Evolutionary conservation across 2,113 vertebrate genomes (phyloP).

Genomic region (Gyps fulvus): DNA sequence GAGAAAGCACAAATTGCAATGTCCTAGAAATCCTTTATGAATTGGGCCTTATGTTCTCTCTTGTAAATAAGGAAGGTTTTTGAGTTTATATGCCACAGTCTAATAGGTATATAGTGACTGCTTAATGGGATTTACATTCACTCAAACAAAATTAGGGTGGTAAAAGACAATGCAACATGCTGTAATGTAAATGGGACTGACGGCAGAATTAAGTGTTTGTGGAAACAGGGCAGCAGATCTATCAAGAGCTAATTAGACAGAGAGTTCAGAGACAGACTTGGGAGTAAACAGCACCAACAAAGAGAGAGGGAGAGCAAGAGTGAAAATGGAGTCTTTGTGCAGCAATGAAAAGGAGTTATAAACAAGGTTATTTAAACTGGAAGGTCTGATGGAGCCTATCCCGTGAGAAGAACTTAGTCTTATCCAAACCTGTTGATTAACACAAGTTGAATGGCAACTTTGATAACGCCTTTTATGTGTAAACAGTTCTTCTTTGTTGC

Average conservation of each 20-base stretch:
- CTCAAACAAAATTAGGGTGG: slow-evolving; percentile 81
- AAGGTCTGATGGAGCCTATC: slow-evolving; percentile 56
- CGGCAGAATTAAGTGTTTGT: slow-evolving; percentile 82
- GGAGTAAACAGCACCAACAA: slow-evolving; percentile 76
- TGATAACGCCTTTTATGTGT: slow-evolving; percentile 25
- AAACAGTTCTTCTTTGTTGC: slow-evolving; percentile 48
- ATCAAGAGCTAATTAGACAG: slow-evolving; percentile 85
- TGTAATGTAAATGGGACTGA: slow-evolving; percentile 79
- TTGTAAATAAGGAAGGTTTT: slow-evolving; percentile 66
- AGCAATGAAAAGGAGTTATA: slow-evolving; percentile 54
- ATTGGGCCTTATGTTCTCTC: slow-evolving; percentile 56
- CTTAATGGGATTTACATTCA: slow-evolving; percentile 84
- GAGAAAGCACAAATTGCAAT: slow-evolving; percentile 47
- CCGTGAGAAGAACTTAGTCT: slow-evolving; percentile 56
- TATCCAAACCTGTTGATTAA: slow-evolving; percentile 62
- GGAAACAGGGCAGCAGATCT: slow-evolving; percentile 80
- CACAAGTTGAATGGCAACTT: slow-evolving; percentile 47
- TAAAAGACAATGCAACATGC: slow-evolving; percentile 81
- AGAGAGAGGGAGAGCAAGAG: slow-evolving; percentile 55
- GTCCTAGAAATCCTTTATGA: slow-evolving; percentile 67
- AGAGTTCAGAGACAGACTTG: slow-evolving; percentile 71
- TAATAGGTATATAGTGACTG: slow-evolving; percentile 78
- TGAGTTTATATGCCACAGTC: slow-evolving; percentile 68
- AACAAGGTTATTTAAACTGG: slow-evolving; percentile 75
- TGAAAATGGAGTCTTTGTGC: slow-evolving; percentile 69